These are phyloP conservation scores for Caenorhabditis zanzibari DNA, from an alignment of 2,888 invertebrate species.

Conservation along the genomic window DNA sequence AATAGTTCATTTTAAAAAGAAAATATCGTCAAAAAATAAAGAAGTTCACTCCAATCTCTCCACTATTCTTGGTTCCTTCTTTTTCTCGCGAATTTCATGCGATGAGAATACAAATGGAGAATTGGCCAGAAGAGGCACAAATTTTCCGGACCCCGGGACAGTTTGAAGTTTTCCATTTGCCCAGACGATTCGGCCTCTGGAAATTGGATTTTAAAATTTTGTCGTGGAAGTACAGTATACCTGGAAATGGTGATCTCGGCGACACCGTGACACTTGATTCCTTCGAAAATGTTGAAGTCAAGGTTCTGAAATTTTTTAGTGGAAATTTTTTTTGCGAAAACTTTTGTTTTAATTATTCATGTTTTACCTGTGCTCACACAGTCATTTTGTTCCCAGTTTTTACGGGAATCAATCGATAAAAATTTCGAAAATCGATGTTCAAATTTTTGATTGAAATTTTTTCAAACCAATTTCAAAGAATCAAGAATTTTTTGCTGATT, in stretches of 20 bases:
- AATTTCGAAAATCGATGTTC: too few species aligned
- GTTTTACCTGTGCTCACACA: too few species aligned
- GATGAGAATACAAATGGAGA: conserved; percentile 88
- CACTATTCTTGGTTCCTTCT: conserved; percentile 28
- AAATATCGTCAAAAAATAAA: background rate
- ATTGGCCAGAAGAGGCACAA: conserved; percentile 89
- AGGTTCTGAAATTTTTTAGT: conserved; percentile 87
- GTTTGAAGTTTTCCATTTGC: conserved; percentile 86
- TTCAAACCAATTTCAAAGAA: too few species aligned
- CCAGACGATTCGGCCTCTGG: conserved; percentile 86
- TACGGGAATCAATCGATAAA: too few species aligned
- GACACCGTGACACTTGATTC: conserved; percentile 88
- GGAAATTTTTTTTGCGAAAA: too few species aligned
- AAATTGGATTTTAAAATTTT: background rate
- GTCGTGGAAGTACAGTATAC: too few species aligned
- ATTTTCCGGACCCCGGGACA: conserved; percentile 88
- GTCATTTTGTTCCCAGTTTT: too few species aligned
- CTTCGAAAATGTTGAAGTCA: conserved; percentile 97
- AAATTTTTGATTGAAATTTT: too few species aligned
- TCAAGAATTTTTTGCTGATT: too few species aligned
- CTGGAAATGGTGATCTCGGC: conserved; percentile 94
- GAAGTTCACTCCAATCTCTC: conserved; percentile 12
- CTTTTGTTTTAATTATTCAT: too few species aligned
- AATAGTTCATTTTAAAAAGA: background rate
- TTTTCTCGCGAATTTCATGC: conserved; percentile 55